Evolutionary conservation across 2,888 invertebrate genomes (phyloP).

Genomic region (Salticus scenicus): DNA sequence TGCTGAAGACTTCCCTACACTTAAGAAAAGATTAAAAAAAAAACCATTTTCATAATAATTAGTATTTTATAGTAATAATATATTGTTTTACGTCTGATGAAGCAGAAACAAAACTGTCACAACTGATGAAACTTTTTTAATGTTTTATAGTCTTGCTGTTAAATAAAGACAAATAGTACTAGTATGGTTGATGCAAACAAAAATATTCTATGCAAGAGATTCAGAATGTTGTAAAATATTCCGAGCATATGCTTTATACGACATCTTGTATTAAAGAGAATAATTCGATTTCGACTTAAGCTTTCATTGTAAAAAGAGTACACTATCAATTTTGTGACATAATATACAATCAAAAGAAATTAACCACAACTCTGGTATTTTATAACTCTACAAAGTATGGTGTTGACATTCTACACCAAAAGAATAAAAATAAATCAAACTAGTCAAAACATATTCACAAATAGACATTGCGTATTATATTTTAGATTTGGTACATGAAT

Average conservation of each 20-base stretch:
- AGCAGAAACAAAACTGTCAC: not conserved
- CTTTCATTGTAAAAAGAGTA: not conserved
- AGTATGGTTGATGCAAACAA: not conserved
- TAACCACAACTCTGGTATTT: not conserved
- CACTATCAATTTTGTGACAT: not conserved
- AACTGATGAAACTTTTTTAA: not conserved
- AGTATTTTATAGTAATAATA: not conserved
- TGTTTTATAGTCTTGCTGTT: not conserved
- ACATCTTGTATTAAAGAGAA: not conserved
- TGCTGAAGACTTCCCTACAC: not conserved
- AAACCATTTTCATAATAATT: not conserved
- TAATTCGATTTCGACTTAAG: not conserved
- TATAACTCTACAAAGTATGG: not conserved
- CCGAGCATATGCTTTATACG: not conserved
- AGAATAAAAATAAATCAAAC: not conserved
- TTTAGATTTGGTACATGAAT: not conserved
- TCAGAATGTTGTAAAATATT: not conserved
- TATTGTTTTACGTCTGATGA: not conserved
- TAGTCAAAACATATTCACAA: not conserved
- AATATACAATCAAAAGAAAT: not conserved
- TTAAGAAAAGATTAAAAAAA: not conserved
- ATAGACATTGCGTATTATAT: not conserved
- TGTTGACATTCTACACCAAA: not conserved
- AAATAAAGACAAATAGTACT: not conserved
- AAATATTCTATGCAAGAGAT: not conserved